Base-by-base conservation (phyloP, 1,140 invertebrate genomes). In the Holcopasites calliopsidis region DNA sequence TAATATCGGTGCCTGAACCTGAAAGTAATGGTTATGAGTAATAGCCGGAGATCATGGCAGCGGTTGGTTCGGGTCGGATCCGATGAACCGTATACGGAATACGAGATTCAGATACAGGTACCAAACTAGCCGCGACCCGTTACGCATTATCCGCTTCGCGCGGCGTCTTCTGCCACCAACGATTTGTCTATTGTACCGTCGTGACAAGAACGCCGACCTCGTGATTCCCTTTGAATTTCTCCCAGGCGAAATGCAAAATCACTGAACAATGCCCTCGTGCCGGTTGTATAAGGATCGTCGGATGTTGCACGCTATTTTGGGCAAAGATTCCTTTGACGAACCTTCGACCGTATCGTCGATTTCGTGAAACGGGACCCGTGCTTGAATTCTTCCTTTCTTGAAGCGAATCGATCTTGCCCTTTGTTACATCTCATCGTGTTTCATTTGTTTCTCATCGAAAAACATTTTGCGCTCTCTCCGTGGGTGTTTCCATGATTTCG, bases 41-140 rank as follows among this genome's bases (percentile, higher is more conserved):
- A 87, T 86, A 85, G 83, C 77, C 62, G 55, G 61, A 87, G 85
- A 87, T 87, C 80, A 85, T 81, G 85, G 83, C 79, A 69, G 70
- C 50, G 76, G n/a, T n/a, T n/a, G n/a, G n/a, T n/a, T 57, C 52
- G 65, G 85, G 83, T 82, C 78, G 77, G 57, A 69, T 69, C 76
- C 61, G 76, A 54, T 87, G 77, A 87, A 87, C 86, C 85, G 76
- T 85, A 77, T 75, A 77, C 71, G 77, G 83, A 82, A 87, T 87
- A 84, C 82, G 62, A 87, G 85, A 87, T 87, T 86, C 78, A 76
- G 77, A 84, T 83, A 83, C 78, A 80, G 74, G 73, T 76, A 76
- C 73, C 84, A 71, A 84, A 82, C 76, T 76, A 74, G 66, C 54
- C 70, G 79, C 75, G 79, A 77, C 76, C 79, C 77, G 84, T 84